Evolutionary conservation across 2,113 vertebrate genomes (phyloP), one percentile per base, ranked within the genome.

Genomic region (Polypterus senegalus): DNA sequence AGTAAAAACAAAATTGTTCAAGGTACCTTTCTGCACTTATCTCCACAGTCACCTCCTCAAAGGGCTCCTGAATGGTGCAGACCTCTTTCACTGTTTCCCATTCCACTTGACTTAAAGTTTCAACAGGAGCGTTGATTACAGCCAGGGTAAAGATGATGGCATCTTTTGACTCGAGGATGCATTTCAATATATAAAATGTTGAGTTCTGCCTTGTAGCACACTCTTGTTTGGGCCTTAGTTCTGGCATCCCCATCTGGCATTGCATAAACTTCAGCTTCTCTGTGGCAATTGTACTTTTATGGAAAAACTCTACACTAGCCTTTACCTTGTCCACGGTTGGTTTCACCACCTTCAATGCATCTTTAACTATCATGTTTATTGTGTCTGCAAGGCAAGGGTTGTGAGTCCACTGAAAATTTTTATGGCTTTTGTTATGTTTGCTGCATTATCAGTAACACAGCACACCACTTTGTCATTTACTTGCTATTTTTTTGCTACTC

Each of bases 31-130:
- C 65, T 63, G 49, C 52, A 60, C 53, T 60, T 45, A 69, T 69
- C 59, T 64, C 70, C 49, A 67, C 54, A 49, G 64, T 65, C 27
- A 71, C 64, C 57, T 71, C 10, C 58, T 69, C 61, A 64, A 69
- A 66, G 6, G 58, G 66, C 58, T 66, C 43, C 54, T 63, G 62
- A 46, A 66, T 57, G 5, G 57, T 66, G 58, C 64, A 66, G 44
- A 63, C 43, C 55, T 66, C 64, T 45, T 60, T 5, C 51, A 66
- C 3, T 9, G 6, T 44, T 49, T 45, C 63, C 68, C 61, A 66
- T 66, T 69, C 65, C 44, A 61, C 69, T 68, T 61, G 58, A 27
- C 57, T 54, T 3, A 65, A 58, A 61, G 59, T 6, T 61, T 56
- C 61, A 61, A 69, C 59, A 62, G 64, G 59, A 49, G 59, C 56